Conservation (phyloP, 2,888 invertebrate genomes). For the Glaucopsyche alexis region DNA sequence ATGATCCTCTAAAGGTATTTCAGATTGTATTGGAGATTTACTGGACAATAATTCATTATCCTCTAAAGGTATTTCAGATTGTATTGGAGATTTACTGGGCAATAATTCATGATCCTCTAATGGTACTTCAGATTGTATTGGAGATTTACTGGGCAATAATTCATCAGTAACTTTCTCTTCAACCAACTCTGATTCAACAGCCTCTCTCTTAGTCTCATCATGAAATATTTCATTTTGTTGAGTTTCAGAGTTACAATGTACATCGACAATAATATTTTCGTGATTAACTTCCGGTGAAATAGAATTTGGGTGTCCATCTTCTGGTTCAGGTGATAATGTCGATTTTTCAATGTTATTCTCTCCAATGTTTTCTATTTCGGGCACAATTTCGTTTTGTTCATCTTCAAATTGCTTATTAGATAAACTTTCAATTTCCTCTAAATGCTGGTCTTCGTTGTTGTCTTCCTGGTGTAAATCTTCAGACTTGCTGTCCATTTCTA, state of each 20-base stretch:
- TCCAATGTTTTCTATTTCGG: constrained; percentile 32
- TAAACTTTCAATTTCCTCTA: constrained; percentile 19
- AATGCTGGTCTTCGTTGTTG: neutral
- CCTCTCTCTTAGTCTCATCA: constrained; percentile 32
- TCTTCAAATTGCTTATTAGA: constrained; percentile 40
- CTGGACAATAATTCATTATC: constrained; percentile 43
- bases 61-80: too few relatives aligned
- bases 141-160: constrained; percentile 30
- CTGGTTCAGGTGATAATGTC: constrained; percentile 33
- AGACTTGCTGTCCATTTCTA: constrained; percentile 60
- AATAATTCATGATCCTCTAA: constrained; percentile 26
- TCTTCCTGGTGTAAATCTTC: constrained; percentile 44
- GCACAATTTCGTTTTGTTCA: constrained; percentile 10
- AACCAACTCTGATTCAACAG: constrained; percentile 8
- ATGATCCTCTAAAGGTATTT: neutral
- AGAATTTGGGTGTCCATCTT: constrained; percentile 31
- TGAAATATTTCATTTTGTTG: constrained; percentile 34
- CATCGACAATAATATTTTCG: constrained; percentile 46
- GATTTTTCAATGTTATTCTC: constrained; percentile 33
- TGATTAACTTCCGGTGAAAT: constrained; percentile 36
- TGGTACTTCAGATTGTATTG: constrained; percentile 33
- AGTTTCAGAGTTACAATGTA: constrained; percentile 45
- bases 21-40: constrained; percentile 39
- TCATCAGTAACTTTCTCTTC: constrained; percentile 34
- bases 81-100: constrained; percentile 35